Base-by-base conservation (phyloP, 2,113 vertebrate species). In the Sander lucioperca region DNA sequence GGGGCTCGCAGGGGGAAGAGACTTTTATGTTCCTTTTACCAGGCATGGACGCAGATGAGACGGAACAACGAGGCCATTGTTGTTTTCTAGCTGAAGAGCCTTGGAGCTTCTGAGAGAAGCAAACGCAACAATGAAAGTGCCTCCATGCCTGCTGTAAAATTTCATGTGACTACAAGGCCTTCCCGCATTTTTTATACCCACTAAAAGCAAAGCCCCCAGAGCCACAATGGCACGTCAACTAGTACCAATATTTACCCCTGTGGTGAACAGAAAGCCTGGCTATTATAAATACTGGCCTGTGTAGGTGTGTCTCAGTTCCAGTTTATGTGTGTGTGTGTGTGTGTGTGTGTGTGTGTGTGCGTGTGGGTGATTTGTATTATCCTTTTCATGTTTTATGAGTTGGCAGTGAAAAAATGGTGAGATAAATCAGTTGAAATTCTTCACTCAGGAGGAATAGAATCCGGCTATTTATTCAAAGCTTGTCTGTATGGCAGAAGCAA, bases 1-100 rank as follows among this genome's bases (percentile, higher is more conserved):
- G 87, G 62, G 75, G 51, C 64, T 86, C 54, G 50, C 79, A 71
- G 79, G 61, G 59, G 85, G n/a, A 21, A 83, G 80, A 47, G 64
- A 72, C 72, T 84, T 88, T 90, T 79, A 87, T 89, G 87, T 87
- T 87, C 66, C 36, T 81, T 89, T 90, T 72, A 85, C 69, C 71
- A 80, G 86, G 82, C 75, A 82, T 77, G 86, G 82, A 88, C 86
- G 80, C 48, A 83, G 82, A 92, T 80, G 71, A 86, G 76, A 84
- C 30, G 39, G 77, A 89, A 92, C 83, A 92, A 89, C 65, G 0
- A 53, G 88, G 80, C 77, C 74, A 81, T 86, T 91, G 88, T 91
- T 88, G 89, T 92, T 87, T 80, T 80, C 65, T 47, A 59, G 57
- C 84, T 53, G 30, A 76, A 59, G 76, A 83, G 88, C 90, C 91